phyloP scores from a whole-genome alignment of 2,888 invertebrate species.

The Phengaris alcon region DNA sequence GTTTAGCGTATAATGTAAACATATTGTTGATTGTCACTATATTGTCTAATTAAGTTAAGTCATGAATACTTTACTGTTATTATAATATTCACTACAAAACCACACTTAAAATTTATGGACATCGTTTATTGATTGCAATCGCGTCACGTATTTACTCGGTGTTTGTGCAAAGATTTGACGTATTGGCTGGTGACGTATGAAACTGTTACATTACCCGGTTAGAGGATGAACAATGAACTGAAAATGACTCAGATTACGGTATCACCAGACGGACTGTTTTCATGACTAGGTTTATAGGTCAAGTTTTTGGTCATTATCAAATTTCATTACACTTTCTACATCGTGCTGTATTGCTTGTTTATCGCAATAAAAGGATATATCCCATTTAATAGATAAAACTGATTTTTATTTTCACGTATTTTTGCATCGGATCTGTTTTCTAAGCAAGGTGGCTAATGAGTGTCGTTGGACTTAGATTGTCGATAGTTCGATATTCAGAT shows the following conservation, averaged over 20 bases:
- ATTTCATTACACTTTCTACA: neutral
- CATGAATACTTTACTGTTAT: neutral
- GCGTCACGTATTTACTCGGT: slow-evolving; percentile 49
- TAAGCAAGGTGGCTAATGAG: neutral
- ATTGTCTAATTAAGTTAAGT: neutral
- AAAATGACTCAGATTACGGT: slow-evolving; percentile 68
- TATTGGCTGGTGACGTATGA: slow-evolving; percentile 63
- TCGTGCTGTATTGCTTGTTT: slow-evolving; percentile 19
- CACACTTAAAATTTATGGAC: neutral
- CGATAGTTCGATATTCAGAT: neutral
- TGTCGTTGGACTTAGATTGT: neutral
- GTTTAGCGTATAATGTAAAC: slow-evolving; percentile 3
- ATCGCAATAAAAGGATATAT: neutral
- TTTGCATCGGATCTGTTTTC: neutral
- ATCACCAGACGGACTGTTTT: slow-evolving; percentile 48
- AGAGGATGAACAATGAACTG: slow-evolving; percentile 60
- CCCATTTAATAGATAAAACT: neutral
- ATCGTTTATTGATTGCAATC: slow-evolving; percentile 27
- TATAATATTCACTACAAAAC: neutral
- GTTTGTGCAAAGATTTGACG: slow-evolving; percentile 55
- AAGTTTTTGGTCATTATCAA: slow-evolving; percentile 40
- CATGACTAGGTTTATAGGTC: slow-evolving; percentile 46
- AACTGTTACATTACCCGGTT: slow-evolving; percentile 61
- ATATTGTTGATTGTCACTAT: neutral
- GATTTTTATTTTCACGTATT: neutral